Evolutionary conservation across 2,888 invertebrate genomes (phyloP).

Genomic region (Tanypteryx hageni): DNA sequence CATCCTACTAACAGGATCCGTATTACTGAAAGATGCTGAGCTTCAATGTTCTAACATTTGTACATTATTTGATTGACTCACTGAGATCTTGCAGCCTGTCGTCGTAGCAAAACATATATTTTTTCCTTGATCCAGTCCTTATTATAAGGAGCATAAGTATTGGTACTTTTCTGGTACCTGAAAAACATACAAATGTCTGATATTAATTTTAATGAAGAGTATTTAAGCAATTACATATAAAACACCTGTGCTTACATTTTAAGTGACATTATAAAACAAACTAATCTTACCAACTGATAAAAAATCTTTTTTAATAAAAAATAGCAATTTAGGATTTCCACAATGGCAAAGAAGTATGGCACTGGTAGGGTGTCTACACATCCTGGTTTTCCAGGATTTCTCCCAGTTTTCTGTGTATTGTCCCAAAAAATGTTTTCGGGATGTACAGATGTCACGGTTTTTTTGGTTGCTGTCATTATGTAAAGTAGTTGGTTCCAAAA

Average conservation of each 20-base stretch:
- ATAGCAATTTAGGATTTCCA: too few species aligned
- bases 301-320: too few species aligned
- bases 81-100: slow-evolving; percentile 87
- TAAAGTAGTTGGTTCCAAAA: too few species aligned
- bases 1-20: slow-evolving; percentile 38
- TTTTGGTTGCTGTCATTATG: too few species aligned
- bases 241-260: neutral
- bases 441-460: too few species aligned
- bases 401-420: too few species aligned
- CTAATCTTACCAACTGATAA: neutral
- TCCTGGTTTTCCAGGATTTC: too few species aligned
- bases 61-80: slow-evolving; percentile 70
- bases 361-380: too few species aligned
- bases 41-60: neutral
- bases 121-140: slow-evolving; percentile 99
- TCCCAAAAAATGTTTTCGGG: too few species aligned
- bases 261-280: neutral
- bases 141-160: slow-evolving; percentile 98
- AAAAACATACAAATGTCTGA: slow-evolving; percentile 64
- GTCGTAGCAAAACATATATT: slow-evolving; percentile 92
- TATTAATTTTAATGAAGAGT: neutral
- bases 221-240: neutral
- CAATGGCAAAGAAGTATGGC: too few species aligned
- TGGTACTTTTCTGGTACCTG: slow-evolving; percentile 91
- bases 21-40: slow-evolving; percentile 7